Evolutionary conservation across 2,113 vertebrate species (phyloP).

Genomic region (Pollachius pollachius): DNA sequence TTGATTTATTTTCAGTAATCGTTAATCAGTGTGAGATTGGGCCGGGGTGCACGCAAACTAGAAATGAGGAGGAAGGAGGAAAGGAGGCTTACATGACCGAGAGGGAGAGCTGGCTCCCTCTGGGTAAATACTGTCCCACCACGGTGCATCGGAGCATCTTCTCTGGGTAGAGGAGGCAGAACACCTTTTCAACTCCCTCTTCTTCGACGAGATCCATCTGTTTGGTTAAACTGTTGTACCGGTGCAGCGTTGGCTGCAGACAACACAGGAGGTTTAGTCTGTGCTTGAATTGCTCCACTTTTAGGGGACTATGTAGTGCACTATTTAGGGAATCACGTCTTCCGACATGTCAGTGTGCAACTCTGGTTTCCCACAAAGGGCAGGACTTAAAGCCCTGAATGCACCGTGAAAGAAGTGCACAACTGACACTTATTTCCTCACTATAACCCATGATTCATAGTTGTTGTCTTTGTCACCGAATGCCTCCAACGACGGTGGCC

Average conservation of each 20-base stretch:
- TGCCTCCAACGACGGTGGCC: too few relatives aligned
- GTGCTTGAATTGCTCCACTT: too few relatives aligned
- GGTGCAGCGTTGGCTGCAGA: neutral
- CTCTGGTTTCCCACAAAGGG: too few relatives aligned
- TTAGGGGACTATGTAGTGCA: too few relatives aligned
- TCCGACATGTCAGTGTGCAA: too few relatives aligned
- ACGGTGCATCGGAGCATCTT: conserved; percentile 54
- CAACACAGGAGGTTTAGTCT: neutral
- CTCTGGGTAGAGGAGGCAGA: conserved; percentile 38
- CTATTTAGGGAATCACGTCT: too few relatives aligned
- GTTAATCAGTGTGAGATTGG: neutral
- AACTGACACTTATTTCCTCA: too few relatives aligned
- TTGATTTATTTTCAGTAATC: too few relatives aligned
- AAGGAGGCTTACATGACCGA: conserved; percentile 31
- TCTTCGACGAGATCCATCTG: rapidly evolving
- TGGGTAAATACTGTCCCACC: conserved; percentile 13
- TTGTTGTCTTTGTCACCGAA: too few relatives aligned
- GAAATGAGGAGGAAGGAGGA: neutral
- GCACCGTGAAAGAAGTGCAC: too few relatives aligned
- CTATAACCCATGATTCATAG: too few relatives aligned
- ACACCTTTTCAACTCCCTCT: rapidly evolving
- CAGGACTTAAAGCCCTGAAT: too few relatives aligned
- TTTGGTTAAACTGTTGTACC: neutral
- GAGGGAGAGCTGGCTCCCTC: conserved; percentile 19
- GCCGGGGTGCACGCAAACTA: neutral